Evolutionary conservation across 2,113 vertebrate genomes (phyloP).

Genomic region (Callopanchax toddi): DNA sequence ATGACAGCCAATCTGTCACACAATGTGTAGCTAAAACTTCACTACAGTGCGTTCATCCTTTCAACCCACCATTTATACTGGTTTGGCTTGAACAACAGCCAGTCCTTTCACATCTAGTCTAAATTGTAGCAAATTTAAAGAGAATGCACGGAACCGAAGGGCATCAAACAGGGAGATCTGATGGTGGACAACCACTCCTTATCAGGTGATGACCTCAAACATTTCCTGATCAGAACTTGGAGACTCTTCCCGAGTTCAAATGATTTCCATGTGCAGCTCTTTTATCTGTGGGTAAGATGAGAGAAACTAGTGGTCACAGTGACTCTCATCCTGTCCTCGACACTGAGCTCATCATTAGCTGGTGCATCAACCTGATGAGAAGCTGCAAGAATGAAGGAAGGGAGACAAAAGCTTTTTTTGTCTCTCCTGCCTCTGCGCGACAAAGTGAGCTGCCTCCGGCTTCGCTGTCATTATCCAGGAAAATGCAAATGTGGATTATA

Average conservation of each 20-base stretch:
- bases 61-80: slow-evolving; percentile 16
- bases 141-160: neutral
- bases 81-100: slow-evolving; percentile 26
- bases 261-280: slow-evolving; percentile 4
- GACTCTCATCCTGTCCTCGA: slow-evolving; percentile 32
- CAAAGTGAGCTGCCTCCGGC: slow-evolving; percentile 47
- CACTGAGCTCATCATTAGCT: slow-evolving; percentile 52
- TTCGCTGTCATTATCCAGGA: slow-evolving; percentile 54
- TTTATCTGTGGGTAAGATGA: slow-evolving; percentile 20
- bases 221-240: slow-evolving; percentile 23
- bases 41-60: slow-evolving; percentile 38
- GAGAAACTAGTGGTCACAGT: slow-evolving; percentile 1
- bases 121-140: slow-evolving; percentile 12
- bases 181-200: neutral
- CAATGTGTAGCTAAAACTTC: slow-evolving; percentile 42
- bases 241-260: neutral
- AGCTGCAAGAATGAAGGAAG: slow-evolving; percentile 54
- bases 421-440: slow-evolving; percentile 23
- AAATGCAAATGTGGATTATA: slow-evolving; percentile 65
- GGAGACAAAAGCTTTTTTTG: slow-evolving; percentile 38
- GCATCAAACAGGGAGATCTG: neutral
- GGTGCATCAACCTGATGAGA: slow-evolving; percentile 53
- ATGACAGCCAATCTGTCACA: slow-evolving; percentile 55
- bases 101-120: slow-evolving; percentile 41
- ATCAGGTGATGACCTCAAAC: slow-evolving; percentile 19